phyloP scores from a whole-genome alignment of 2,797 vertebrate genomes.

The Urosaurus nigricauda region DNA sequence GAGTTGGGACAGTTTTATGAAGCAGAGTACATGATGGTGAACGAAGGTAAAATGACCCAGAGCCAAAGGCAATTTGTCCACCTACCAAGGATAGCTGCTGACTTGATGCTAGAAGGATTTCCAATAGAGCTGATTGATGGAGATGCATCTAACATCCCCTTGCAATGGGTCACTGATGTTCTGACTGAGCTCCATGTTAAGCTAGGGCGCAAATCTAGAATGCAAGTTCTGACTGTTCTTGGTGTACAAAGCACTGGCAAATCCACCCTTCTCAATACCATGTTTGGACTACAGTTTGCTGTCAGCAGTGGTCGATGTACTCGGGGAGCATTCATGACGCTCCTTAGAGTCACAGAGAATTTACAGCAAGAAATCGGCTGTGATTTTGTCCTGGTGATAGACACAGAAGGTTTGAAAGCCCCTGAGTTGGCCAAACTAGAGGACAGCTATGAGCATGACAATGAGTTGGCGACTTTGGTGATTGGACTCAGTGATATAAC shows the following conservation, averaged over 20 bases:
- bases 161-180: conserved; percentile 82
- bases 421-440: conserved; percentile 47
- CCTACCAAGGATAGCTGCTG: conserved; percentile 77
- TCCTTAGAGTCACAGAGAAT: conserved; percentile 75
- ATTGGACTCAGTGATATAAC: conserved; percentile 79
- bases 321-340: conserved; percentile 79
- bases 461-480: conserved; percentile 79
- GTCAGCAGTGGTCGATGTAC: conserved; percentile 72
- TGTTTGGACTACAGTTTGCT: conserved; percentile 83
- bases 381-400: conserved; percentile 78
- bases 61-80: conserved; percentile 66
- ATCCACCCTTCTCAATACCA: conserved; percentile 80
- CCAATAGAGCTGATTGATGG: conserved; percentile 87
- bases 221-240: conserved; percentile 81
- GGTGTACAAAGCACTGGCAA: conserved; percentile 78
- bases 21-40: conserved; percentile 77
- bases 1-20: conserved; percentile 88
- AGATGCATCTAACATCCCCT: conserved; percentile 82
- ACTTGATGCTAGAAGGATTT: conserved; percentile 82
- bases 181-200: conserved; percentile 79
- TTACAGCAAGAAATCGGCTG: conserved; percentile 79
- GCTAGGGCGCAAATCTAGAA: conserved; percentile 69
- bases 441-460: conserved; percentile 64
- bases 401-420: conserved; percentile 77
- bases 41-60: neutral